Percentiles rank a stretch among this genome's conserved stretches.
These are phyloP conservation scores for Carcharodon carcharias DNA, from an alignment of 2,797 vertebrate species.

Conservation along the genomic window DNA sequence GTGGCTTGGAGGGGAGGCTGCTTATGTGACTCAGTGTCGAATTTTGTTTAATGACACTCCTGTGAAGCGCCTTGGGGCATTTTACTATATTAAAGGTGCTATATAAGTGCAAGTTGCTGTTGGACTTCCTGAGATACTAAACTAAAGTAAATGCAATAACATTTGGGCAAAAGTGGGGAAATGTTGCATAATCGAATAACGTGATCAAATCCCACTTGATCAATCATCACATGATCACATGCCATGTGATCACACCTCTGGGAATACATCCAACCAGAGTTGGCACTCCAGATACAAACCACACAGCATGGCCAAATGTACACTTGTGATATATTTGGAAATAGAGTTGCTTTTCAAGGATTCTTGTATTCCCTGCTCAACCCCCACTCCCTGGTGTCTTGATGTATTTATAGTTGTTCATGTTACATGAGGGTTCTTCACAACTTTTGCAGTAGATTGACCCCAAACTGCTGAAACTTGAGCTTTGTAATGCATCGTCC, in stretches of 20 bases:
- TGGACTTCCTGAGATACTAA: not conserved
- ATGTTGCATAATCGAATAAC: not conserved
- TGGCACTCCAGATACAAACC: not conserved
- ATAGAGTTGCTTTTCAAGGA: no score
- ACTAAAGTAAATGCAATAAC: not conserved
- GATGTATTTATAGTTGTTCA: not conserved
- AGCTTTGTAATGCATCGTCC: not conserved
- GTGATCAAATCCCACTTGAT: not conserved
- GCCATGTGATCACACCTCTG: not conserved
- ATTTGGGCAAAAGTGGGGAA: not conserved
- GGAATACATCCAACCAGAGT: not conserved
- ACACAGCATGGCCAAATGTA: not conserved
- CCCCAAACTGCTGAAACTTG: not conserved
- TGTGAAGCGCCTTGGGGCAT: not conserved
- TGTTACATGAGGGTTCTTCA: not conserved
- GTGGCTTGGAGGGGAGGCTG: no score
- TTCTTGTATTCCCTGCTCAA: not conserved
- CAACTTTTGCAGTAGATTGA: not conserved
- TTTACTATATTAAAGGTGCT: not conserved
- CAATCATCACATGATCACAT: not conserved
- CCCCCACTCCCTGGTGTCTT: not conserved
- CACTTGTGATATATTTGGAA: not conserved
- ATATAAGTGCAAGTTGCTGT: not conserved
- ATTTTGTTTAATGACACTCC: not conserved
- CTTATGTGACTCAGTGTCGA: no score